A percentile compares a stretch with the other conserved stretches of the same genome.
phyloP scores from a whole-genome alignment of 2,888 invertebrate genomes.

The Endotricha flammealis region DNA sequence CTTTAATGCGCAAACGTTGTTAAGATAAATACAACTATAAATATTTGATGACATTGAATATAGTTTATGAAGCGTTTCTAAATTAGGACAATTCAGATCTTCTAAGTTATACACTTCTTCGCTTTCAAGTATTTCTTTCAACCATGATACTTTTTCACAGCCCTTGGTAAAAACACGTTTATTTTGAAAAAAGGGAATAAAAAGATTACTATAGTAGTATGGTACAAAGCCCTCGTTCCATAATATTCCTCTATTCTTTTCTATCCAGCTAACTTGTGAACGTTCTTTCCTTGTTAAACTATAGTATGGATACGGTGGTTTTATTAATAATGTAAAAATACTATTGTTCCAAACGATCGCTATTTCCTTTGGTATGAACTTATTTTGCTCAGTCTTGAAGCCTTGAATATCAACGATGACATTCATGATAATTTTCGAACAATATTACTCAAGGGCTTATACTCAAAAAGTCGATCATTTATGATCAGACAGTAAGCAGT shows the following conservation, averaged over 20 bases:
- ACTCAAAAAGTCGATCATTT: constrained; percentile 21
- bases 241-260: constrained; percentile 9
- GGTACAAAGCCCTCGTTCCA: not conserved
- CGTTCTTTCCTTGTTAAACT: constrained; percentile 16
- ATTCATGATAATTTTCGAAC: constrained; percentile 16
- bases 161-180: not conserved
- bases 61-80: not conserved
- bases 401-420: constrained; percentile 7
- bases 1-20: not conserved
- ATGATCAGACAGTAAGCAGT: constrained; percentile 29
- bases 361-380: constrained; percentile 21
- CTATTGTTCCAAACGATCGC: constrained; percentile 12
- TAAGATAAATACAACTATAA: not conserved
- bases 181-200: not conserved
- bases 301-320: constrained; percentile 20
- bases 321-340: constrained; percentile 14
- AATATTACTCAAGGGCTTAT: constrained; percentile 18
- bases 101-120: not conserved
- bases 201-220: not conserved
- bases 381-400: constrained; percentile 1
- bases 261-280: constrained; percentile 16
- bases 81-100: not conserved
- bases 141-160: not conserved
- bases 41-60: not conserved
- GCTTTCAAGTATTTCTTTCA: not conserved